Conservation (phyloP, 2,888 invertebrate genomes). For the Luperina nickerlii region DNA sequence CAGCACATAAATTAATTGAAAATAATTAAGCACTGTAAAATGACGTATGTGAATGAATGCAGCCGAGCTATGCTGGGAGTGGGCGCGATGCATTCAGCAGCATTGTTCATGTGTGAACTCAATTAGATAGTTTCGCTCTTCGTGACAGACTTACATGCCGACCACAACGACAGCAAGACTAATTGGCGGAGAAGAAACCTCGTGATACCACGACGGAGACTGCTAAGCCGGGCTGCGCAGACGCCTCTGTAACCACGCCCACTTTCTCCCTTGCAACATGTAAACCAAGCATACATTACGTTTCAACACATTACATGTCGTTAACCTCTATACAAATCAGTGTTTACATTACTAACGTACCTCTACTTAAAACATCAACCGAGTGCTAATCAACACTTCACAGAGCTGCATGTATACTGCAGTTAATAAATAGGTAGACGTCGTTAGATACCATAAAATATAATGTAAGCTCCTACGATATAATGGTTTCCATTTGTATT, state of each 20-base stretch:
- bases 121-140: conserved; percentile 81
- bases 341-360: conserved; percentile 71
- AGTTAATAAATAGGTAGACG: conserved; percentile 56
- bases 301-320: conserved; percentile 73
- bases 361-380: conserved; percentile 69
- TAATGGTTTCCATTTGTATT: conserved; percentile 10
- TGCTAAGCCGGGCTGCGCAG: conserved; percentile 34
- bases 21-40: conserved; percentile 53
- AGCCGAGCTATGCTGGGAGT: conserved; percentile 60
- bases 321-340: conserved; percentile 75
- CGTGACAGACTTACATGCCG: conserved; percentile 72
- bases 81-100: conserved; percentile 75
- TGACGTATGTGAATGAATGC: conserved; percentile 53
- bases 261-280: conserved; percentile 74
- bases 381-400: conserved; percentile 71
- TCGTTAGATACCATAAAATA: conserved; percentile 36
- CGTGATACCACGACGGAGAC: conserved; percentile 42
- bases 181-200: conserved; percentile 72
- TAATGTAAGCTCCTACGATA: conserved; percentile 25
- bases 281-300: conserved; percentile 69
- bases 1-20: conserved; percentile 41
- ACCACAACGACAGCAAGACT: conserved; percentile 74
- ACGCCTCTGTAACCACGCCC: conserved; percentile 65
- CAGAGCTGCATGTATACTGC: conserved; percentile 66
- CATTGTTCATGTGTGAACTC: conserved; percentile 84